These are phyloP conservation scores for Stegodyphus mimosarum DNA, from an alignment of 1,140 invertebrate species.

Conservation along the genomic window DNA sequence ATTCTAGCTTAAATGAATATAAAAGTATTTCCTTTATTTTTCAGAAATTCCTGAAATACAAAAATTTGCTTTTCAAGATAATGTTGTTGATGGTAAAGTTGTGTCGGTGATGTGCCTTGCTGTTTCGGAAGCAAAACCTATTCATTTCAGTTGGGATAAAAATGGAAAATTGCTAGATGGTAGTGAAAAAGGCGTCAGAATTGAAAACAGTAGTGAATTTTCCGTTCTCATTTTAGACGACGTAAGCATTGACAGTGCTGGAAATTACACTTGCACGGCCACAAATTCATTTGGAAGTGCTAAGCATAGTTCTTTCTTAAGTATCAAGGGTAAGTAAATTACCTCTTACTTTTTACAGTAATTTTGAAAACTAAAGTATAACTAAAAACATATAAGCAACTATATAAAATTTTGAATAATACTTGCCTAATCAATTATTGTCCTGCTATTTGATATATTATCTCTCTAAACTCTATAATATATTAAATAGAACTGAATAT, in stretches of 20 bases:
- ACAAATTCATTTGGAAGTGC: conserved; percentile 76
- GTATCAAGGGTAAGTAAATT: conserved; percentile 57
- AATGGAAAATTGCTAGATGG: conserved; percentile 10
- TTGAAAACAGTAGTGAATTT: conserved; percentile 22
- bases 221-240: conserved; percentile 46
- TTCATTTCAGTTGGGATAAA: conserved; percentile 45
- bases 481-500: too few species aligned
- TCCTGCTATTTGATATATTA: too few species aligned
- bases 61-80: conserved; percentile 52
- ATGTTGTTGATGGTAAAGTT: conserved; percentile 36
- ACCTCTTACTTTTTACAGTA: too few species aligned
- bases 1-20: background rate
- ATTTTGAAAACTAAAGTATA: too few species aligned
- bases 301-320: conserved; percentile 72
- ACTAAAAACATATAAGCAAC: too few species aligned
- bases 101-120: conserved; percentile 31
- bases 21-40: background rate
- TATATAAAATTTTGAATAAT: too few species aligned
- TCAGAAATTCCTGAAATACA: conserved; percentile 41
- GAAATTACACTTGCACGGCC: conserved; percentile 81
- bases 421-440: too few species aligned
- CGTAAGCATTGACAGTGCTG: conserved; percentile 72
- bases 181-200: background rate
- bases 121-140: conserved; percentile 12
- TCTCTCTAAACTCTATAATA: too few species aligned